Evolutionary conservation across 2,797 vertebrate species (phyloP).

Genomic region (Urosaurus nigricauda): DNA sequence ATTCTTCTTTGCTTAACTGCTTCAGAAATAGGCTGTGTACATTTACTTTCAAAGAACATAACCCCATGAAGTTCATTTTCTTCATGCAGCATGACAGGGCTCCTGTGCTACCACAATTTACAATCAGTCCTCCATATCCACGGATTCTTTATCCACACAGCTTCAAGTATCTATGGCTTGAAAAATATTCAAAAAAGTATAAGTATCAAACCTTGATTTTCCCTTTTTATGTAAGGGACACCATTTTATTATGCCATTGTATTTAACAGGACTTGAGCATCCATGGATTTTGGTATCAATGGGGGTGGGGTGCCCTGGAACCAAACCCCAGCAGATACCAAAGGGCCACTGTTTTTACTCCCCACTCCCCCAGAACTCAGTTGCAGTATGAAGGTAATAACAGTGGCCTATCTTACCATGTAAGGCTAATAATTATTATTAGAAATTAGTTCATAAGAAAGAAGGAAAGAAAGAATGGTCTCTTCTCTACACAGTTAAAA

Average conservation of each 20-base stretch:
- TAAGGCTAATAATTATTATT: not conserved
- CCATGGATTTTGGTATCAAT: too few species aligned
- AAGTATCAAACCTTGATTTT: too few species aligned
- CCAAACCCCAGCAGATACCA: too few species aligned
- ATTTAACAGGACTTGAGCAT: too few species aligned
- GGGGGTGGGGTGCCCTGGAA: too few species aligned
- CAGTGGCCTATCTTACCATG: not conserved
- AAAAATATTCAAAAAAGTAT: too few species aligned
- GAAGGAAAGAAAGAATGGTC: not conserved
- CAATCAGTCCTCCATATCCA: not conserved
- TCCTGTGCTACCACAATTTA: too few species aligned
- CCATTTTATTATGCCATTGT: too few species aligned
- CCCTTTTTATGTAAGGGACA: too few species aligned
- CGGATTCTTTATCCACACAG: too few species aligned
- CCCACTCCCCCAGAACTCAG: accelerated
- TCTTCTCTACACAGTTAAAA: not conserved
- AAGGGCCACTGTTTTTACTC: too few species aligned
- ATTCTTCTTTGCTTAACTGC: conserved; percentile 6
- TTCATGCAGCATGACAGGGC: not conserved
- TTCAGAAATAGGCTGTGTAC: not conserved
- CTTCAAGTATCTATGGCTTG: too few species aligned
- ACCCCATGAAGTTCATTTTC: not conserved
- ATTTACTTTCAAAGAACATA: not conserved
- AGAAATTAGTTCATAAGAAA: not conserved
- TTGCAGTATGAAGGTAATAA: not conserved